Evolutionary conservation across 2,113 vertebrate genomes (phyloP), one percentile per base, ranked within the genome.

Genomic region (Psilopogon haemacephalus): DNA sequence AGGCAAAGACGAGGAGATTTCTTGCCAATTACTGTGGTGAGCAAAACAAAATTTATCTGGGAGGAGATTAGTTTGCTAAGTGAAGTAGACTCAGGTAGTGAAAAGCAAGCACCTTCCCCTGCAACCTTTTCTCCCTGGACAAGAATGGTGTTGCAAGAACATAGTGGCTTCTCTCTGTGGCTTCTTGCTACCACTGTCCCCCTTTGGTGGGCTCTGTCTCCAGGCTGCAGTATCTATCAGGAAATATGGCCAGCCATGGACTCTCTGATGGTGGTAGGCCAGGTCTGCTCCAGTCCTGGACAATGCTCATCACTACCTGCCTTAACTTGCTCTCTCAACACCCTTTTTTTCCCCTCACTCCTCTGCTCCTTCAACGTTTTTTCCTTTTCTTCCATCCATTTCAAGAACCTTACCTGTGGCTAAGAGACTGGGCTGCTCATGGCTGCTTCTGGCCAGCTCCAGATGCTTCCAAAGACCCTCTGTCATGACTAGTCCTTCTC

Each of bases 101-200:
- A 67, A 44, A 60, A 30, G n/a, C 8, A 44, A 56, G 37, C 19
- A 80, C 8, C 46, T 32, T 33, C 17, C 2, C 27, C 27, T 5
- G 4, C 13, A 16, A 11, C 27, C 1, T 11, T 12, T 8, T 1
- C 2, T 1, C 14, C 48, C 9, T 3, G 10, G 33, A 58, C 15
- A 2, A 1, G 40, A 42, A 32, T 0, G 0, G 14, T 6, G 35
- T 15, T 20, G 27, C 18, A 26, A 62, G 19, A 58, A 77, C 6
- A 33, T 5, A 10, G n/a, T 4, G 1, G 19, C 16, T n/a, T 59
- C 42, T 72, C n/a, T 44, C 73, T 44, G 42, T 24, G 0, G 1
- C 44, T 65, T 72, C 59, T 32, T 0, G 0, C 23, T 40, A 44
- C 59, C 38, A 4, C 16, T 15, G 74, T 3, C 14, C 27, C 63